These are phyloP conservation scores for Albula glossodonta DNA, from an alignment of 2,113 vertebrate genomes.

Conservation along the genomic window DNA sequence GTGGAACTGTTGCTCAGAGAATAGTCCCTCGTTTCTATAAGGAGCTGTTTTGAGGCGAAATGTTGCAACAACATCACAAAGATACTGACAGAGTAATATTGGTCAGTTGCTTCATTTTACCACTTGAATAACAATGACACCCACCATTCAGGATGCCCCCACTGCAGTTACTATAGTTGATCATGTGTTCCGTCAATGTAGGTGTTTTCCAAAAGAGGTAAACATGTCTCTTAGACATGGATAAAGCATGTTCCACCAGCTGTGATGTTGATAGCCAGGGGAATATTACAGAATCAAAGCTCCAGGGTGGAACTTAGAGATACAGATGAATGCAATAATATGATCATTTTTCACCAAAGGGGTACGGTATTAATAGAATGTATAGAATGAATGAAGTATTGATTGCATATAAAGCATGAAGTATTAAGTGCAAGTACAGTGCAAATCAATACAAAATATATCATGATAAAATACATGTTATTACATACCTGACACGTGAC, in stretches of 20 bases:
- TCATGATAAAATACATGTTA: conserved; percentile 18
- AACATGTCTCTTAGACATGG: background rate
- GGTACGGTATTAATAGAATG: background rate
- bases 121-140: background rate
- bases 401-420: conserved; percentile 32
- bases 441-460: conserved; percentile 28
- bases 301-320: background rate
- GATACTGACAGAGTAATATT: background rate
- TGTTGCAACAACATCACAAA: background rate
- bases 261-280: background rate
- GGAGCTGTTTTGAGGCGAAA: too few species aligned
- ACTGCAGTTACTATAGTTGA: background rate
- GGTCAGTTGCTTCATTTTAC: background rate
- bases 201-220: background rate
- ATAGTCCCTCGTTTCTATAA: background rate
- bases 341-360: background rate
- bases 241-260: background rate
- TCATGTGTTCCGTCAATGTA: background rate
- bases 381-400: conserved; percentile 13
- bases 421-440: conserved; percentile 27
- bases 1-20: background rate
- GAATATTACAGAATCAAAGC: background rate
- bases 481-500: conserved; percentile 18
- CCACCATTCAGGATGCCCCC: background rate
- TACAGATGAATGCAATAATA: background rate